A percentile compares a stretch with the other conserved stretches of the same genome.
phyloP scores from a whole-genome alignment of 2,113 vertebrate species.

The Phrynocephalus versicolor region DNA sequence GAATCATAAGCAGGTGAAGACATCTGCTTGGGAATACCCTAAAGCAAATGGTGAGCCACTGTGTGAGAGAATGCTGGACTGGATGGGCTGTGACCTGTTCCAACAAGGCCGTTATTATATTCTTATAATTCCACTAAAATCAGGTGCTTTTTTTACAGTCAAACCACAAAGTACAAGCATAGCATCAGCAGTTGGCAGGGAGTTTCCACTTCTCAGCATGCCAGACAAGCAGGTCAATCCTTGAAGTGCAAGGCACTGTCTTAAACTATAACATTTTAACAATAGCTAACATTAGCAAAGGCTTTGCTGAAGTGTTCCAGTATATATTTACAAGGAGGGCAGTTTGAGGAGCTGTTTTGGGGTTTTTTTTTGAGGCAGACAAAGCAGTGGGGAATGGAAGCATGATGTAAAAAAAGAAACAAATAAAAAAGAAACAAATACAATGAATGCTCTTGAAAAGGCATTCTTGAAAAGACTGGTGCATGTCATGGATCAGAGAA shows the following conservation, averaged over 20 bases:
- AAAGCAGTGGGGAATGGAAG: constrained; percentile 52
- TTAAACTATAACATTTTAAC: constrained; percentile 24
- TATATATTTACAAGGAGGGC: constrained; percentile 33
- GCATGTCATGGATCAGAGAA: constrained; percentile 51
- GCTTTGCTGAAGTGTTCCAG: constrained; percentile 20
- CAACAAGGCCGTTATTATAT: too few species aligned
- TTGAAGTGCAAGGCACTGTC: background rate
- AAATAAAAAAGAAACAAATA: constrained; percentile 46
- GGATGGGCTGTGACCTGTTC: too few species aligned
- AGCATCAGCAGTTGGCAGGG: constrained; percentile 13
- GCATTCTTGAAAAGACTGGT: constrained; percentile 46
- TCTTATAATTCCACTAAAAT: constrained; percentile 31
- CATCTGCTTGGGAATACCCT: too few species aligned
- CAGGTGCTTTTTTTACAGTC: background rate
- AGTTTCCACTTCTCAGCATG: constrained; percentile 7
- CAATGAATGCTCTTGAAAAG: constrained; percentile 60
- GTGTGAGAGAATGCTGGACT: too few species aligned
- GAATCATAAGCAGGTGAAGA: too few species aligned
- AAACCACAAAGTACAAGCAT: background rate
- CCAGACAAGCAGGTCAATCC: constrained; percentile 18
- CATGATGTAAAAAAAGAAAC: constrained; percentile 30
- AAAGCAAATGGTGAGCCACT: too few species aligned
- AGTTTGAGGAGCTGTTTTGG: background rate
- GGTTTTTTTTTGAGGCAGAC: constrained; percentile 40
- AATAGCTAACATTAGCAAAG: constrained; percentile 27